These are phyloP conservation scores for Gerris lacustris DNA, from an alignment of 2,888 invertebrate species.

Conservation along the genomic window DNA sequence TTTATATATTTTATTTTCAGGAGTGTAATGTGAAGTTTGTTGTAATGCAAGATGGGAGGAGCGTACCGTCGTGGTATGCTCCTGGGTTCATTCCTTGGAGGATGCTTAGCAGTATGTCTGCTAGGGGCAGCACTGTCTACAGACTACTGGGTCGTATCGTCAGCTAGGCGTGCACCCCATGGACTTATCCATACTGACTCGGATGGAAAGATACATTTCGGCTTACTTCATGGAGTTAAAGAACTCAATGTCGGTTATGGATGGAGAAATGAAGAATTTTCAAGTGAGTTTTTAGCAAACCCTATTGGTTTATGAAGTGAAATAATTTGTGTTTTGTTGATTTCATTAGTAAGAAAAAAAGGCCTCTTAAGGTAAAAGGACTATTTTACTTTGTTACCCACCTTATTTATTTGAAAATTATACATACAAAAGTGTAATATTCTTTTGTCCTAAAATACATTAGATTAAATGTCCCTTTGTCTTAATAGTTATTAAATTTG, in stretches of 20 bases:
- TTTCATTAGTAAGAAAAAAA: too few relatives aligned
- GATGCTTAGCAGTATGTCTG: constrained; percentile 62
- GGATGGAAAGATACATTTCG: constrained; percentile 67
- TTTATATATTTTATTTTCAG: too few relatives aligned
- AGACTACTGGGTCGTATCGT: constrained; percentile 66
- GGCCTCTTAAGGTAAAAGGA: too few relatives aligned
- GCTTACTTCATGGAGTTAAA: constrained; percentile 75
- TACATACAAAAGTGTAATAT: too few relatives aligned
- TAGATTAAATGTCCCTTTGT: too few relatives aligned
- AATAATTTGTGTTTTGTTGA: too few relatives aligned
- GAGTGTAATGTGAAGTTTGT: too few relatives aligned
- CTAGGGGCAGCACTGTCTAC: constrained; percentile 72
- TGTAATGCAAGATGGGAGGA: background rate
- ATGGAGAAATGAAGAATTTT: constrained; percentile 59
- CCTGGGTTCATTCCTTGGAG: constrained; percentile 67
- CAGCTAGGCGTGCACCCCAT: constrained; percentile 53
- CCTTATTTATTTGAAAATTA: too few relatives aligned
- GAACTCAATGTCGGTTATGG: constrained; percentile 71
- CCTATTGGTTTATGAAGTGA: background rate
- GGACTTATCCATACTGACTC: constrained; percentile 39
- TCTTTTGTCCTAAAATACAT: too few relatives aligned
- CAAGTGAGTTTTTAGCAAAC: constrained; percentile 49
- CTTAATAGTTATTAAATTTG: too few relatives aligned
- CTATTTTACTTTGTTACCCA: too few relatives aligned
- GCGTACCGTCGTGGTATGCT: constrained; percentile 51